Conservation (phyloP, 2,797 vertebrate genomes). For the Tapirus indicus region DNA sequence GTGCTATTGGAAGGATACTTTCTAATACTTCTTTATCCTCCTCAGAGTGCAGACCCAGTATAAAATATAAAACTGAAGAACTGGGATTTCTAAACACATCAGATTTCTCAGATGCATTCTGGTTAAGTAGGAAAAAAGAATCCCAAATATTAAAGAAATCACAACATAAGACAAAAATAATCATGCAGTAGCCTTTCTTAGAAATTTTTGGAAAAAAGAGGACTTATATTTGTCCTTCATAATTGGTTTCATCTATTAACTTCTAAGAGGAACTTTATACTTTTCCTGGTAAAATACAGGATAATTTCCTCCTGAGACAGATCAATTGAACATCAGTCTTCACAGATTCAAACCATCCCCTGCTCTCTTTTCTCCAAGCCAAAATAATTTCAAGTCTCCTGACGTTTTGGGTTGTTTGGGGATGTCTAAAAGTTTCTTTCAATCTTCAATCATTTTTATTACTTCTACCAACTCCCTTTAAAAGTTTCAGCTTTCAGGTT, state of each 20-base stretch:
- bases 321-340: not conserved
- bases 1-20: constrained; percentile 87
- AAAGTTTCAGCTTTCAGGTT: not conserved
- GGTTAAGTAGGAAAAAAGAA: constrained; percentile 87
- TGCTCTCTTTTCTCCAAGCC: constrained; percentile 15
- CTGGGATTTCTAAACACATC: constrained; percentile 82
- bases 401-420: not conserved
- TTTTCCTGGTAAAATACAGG: not conserved
- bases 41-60: constrained; percentile 85
- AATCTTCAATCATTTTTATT: not conserved
- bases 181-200: not conserved
- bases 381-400: not conserved
- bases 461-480: not conserved
- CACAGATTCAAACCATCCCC: not conserved
- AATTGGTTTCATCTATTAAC: not conserved
- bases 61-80: constrained; percentile 83
- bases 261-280: not conserved
- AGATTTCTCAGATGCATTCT: constrained; percentile 86
- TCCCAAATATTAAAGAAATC: constrained; percentile 84
- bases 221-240: not conserved
- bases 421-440: not conserved
- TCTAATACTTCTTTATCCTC: constrained; percentile 90
- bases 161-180: not conserved
- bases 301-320: not conserved
- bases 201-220: not conserved